These are phyloP conservation scores for Meleagris gallopavo DNA, from an alignment of 2,113 vertebrate species.

Conservation along the genomic window DNA sequence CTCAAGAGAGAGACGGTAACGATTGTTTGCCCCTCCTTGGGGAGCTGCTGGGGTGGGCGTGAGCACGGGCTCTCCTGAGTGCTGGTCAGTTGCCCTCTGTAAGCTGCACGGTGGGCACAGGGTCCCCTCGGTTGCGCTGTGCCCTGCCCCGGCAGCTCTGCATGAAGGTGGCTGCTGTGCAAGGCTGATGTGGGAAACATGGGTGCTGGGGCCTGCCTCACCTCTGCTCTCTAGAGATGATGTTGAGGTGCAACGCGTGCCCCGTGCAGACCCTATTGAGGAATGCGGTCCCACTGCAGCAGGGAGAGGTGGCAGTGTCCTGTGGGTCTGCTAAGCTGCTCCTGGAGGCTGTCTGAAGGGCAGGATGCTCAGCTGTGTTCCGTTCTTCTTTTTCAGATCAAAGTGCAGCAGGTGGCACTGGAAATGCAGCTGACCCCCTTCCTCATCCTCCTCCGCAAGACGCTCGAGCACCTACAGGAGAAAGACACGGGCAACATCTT, in stretches of 20 bases:
- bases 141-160: neutral
- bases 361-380: neutral
- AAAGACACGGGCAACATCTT: constrained; percentile 98
- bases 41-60: constrained; percentile 30
- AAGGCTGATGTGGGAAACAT: neutral
- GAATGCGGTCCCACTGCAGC: neutral
- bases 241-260: neutral
- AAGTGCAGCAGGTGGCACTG: constrained; percentile 94
- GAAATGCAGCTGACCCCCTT: constrained; percentile 98
- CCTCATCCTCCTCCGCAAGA: constrained; percentile 93
- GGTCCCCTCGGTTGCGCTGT: neutral
- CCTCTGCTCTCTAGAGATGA: neutral
- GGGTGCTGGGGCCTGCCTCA: neutral
- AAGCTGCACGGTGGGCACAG: neutral
- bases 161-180: constrained; percentile 32
- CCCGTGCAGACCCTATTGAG: rapidly evolving
- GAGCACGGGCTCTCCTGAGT: neutral
- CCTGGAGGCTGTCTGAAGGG: neutral
- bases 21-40: neutral
- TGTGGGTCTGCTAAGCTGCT: neutral
- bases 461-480: constrained; percentile 95
- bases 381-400: constrained; percentile 86
- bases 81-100: neutral
- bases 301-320: neutral
- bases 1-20: constrained; percentile 97